phyloP scores from a whole-genome alignment of 1,140 invertebrate genomes.

The Hermetia illucens region DNA sequence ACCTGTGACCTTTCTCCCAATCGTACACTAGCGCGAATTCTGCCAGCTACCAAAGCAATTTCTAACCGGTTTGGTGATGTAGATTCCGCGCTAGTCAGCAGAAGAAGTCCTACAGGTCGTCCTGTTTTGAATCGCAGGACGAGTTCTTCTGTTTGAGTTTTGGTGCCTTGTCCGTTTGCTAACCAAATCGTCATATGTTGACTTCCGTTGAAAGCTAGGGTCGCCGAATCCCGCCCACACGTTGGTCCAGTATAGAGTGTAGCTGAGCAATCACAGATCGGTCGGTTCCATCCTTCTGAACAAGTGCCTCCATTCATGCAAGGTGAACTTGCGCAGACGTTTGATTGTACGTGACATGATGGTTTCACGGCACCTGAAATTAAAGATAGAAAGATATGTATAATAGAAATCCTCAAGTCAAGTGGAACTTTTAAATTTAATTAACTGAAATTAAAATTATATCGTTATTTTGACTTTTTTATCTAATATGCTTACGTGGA shows the following conservation, averaged over 20 bases:
- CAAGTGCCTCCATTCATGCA: constrained; percentile 87
- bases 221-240: constrained; percentile 83
- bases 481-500: no score
- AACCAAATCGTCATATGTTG: constrained; percentile 71
- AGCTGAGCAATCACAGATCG: constrained; percentile 85
- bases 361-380: constrained; percentile 67
- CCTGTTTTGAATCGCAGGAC: constrained; percentile 76
- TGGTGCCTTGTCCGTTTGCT: constrained; percentile 51
- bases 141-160: constrained; percentile 85
- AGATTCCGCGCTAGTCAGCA: constrained; percentile 56
- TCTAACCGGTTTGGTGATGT: constrained; percentile 67
- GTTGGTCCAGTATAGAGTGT: constrained; percentile 83
- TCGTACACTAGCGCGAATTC: constrained; percentile 63
- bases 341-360: constrained; percentile 63
- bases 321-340: constrained; percentile 63
- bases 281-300: constrained; percentile 90
- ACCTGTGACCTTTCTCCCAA: constrained; percentile 78
- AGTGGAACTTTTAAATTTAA: no score
- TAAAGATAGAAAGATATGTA: no score
- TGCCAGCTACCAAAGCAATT: constrained; percentile 64
- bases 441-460: no score
- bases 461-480: no score
- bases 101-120: constrained; percentile 52
- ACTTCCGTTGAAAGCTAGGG: constrained; percentile 74
- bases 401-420: no score